Base-by-base conservation (phyloP, 1,140 invertebrate species). In the Oedothorax gibbosus region DNA sequence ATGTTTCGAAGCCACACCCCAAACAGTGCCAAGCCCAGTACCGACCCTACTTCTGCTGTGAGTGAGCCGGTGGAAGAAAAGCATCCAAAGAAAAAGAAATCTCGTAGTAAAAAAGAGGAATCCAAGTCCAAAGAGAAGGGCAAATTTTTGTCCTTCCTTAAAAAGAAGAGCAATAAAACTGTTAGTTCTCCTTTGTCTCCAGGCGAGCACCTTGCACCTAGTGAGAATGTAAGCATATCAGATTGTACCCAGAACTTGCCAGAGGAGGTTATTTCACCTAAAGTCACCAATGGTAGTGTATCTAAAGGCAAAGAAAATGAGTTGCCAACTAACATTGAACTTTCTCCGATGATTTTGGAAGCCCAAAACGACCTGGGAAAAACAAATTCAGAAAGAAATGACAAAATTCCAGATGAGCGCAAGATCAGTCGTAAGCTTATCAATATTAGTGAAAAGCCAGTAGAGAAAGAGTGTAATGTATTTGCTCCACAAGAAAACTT, bases 131-230 rank as follows among this genome's bases (percentile, higher is more conserved):
- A 78, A 64, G 81, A 84, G 21, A 81, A 81, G 57, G 62, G 66
- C 15, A 85, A 85, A 71, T 85, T 86, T 85, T 76, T 86, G 64
- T 86, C 86, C 2, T 21, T 86, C 10, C 77, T 86, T 62, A 86
- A 35, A 35, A 85, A 85, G 75, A 85, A 85, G 64, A 71, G 49
- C 49, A 72, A 49, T 54, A 85, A 85, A 64, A 69, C n/a, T 51
- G 21, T 62, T 18, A 76, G 35, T 57, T 66, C 81, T 66, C 71
- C 81, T n/a, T 7, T 66, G 15, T 76, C 81, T 2, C 62, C 81
- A 75, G 81, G 60, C 14, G 57, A 77, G 64, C 20, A 66, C 14
- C 60, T 81, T 50, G 20, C 68, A 14, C 60, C 71, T 21, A 57
- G 14, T 75, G 81, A 84, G 21, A 83, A 54, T 53, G 6, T 83